Percentiles rank a stretch among this genome's conserved stretches.
These are phyloP conservation scores for Globicephala melas DNA, from an alignment of 2,113 vertebrate genomes.

Conservation along the genomic window DNA sequence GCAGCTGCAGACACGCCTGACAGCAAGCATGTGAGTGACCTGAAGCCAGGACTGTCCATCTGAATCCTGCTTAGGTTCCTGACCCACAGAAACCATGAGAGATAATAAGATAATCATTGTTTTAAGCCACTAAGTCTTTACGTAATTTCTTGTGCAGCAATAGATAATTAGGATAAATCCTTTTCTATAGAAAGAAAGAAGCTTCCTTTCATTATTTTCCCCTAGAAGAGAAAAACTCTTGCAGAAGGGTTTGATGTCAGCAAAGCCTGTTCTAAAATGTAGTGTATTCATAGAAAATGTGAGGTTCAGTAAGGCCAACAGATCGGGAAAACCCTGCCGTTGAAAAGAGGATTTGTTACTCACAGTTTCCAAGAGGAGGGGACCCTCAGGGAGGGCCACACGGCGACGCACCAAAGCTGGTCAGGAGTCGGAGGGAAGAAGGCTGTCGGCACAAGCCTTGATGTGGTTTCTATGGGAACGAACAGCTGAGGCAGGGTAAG, in stretches of 20 bases:
- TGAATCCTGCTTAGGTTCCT: not conserved
- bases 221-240: not conserved
- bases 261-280: not conserved
- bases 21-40: accelerated
- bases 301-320: not conserved
- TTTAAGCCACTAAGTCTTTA: not conserved
- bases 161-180: not conserved
- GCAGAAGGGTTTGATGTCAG: not conserved
- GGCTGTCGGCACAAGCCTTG: not conserved
- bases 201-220: not conserved
- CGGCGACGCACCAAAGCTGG: not conserved
- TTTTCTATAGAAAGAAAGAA: not conserved
- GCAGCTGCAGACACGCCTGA: too few species aligned
- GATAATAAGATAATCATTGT: not conserved
- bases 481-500: not conserved
- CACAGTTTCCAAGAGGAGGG: not conserved
- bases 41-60: not conserved
- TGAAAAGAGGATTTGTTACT: not conserved
- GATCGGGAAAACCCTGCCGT: not conserved
- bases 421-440: too few species aligned
- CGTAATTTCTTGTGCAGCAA: not conserved
- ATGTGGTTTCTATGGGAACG: not conserved
- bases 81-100: not conserved
- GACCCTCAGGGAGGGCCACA: not conserved
- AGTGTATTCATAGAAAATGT: not conserved